Percentiles rank a stretch among this genome's conserved stretches.
Conservation (phyloP, 2,888 invertebrate genomes). For the Hypena proboscidalis region DNA sequence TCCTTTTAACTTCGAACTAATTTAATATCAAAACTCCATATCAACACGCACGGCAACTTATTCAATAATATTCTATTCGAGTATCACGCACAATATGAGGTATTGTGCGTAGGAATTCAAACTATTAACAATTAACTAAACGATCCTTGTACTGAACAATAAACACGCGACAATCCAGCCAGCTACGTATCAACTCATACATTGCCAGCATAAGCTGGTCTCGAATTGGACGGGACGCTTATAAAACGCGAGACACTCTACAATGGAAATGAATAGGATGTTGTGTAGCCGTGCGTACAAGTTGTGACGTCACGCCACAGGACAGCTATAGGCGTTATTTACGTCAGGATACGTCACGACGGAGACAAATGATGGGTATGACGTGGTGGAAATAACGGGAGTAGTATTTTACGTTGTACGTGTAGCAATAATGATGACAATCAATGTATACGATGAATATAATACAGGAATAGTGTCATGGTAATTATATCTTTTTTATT, state of each 20-base stretch:
- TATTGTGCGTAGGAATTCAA: constrained; percentile 5
- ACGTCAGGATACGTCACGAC: constrained; percentile 20
- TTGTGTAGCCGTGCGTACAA: not conserved
- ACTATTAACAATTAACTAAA: constrained; percentile 8
- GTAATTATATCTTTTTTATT: no score
- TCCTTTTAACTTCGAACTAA: not conserved
- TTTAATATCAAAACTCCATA: not conserved
- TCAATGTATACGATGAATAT: no score
- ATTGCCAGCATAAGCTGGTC: no score
- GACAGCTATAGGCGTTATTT: constrained; percentile 1
- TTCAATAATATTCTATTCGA: not conserved
- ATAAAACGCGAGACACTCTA: no score
- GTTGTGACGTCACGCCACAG: constrained; percentile 1
- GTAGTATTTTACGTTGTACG: constrained; percentile 15
- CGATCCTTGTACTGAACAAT: constrained; percentile 1
- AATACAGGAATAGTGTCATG: no score
- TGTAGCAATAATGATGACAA: no score
- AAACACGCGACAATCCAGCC: no score
- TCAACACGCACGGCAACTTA: not conserved
- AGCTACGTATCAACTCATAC: no score
- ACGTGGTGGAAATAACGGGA: constrained; percentile 21
- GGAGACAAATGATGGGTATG: constrained; percentile 35
- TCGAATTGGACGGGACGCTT: no score
- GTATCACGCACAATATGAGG: not conserved
- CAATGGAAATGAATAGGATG: no score